Percentiles rank a stretch among this genome's conserved stretches.
phyloP scores from a whole-genome alignment of 2,113 vertebrate genomes.

The Passer montanus region DNA sequence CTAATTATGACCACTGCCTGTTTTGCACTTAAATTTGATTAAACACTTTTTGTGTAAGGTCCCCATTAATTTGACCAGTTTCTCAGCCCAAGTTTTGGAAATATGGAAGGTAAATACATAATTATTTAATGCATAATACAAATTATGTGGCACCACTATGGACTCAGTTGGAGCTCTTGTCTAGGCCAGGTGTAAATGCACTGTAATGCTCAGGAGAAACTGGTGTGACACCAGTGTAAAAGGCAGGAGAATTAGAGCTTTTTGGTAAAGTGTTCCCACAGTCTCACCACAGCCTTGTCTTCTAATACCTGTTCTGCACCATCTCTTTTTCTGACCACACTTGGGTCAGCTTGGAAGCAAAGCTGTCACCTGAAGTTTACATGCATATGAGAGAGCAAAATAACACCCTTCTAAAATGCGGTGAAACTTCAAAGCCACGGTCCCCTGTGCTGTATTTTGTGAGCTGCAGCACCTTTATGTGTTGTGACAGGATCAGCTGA shows the following conservation, averaged over 20 bases:
- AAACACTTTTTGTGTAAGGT: neutral
- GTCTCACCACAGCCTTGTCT: neutral
- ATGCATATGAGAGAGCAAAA: neutral
- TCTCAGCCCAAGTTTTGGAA: neutral
- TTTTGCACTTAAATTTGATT: neutral
- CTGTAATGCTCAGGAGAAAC: neutral
- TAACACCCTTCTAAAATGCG: neutral
- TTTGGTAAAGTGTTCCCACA: neutral
- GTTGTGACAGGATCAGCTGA: neutral
- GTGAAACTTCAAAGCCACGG: neutral
- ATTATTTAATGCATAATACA: neutral
- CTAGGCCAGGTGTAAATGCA: neutral
- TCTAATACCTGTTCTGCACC: neutral
- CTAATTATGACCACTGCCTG: neutral
- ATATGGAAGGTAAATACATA: neutral
- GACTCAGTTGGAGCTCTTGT: neutral
- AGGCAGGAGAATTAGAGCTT: neutral
- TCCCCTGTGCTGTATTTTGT: neutral
- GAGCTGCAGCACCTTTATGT: neutral
- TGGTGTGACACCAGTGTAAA: neutral
- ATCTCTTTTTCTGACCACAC: neutral
- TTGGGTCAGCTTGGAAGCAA: neutral
- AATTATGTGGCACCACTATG: neutral
- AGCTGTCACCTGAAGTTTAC: neutral
- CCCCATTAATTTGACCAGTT: neutral